Conservation (phyloP, 2,113 vertebrate species). For the Atherinomorus stipes region DNA sequence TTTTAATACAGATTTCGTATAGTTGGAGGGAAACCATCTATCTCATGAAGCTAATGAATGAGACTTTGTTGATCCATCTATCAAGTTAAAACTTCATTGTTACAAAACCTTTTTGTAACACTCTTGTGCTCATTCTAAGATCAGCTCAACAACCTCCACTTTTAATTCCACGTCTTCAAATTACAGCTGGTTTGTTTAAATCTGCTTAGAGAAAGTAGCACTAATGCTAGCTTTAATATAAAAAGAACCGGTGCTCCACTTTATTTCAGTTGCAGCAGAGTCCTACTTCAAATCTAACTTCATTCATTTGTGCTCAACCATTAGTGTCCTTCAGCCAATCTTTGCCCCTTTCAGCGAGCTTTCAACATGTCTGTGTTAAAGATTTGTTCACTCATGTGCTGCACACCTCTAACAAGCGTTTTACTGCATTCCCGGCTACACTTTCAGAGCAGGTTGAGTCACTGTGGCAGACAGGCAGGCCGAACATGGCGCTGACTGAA, state of each 20-base stretch:
- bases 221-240: neutral
- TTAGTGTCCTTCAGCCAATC: neutral
- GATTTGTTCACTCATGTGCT: neutral
- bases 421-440: slow-evolving; percentile 13
- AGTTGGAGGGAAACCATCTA: too few relatives aligned
- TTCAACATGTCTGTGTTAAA: neutral
- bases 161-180: neutral
- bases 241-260: neutral
- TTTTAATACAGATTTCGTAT: too few relatives aligned
- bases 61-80: too few relatives aligned
- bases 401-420: slow-evolving; percentile 7
- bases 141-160: too few relatives aligned
- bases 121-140: too few relatives aligned
- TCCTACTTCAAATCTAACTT: neutral
- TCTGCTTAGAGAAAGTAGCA: neutral
- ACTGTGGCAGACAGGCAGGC: slow-evolving; percentile 31
- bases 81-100: too few relatives aligned
- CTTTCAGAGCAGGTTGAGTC: slow-evolving; percentile 71
- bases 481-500: slow-evolving; percentile 67
- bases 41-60: too few relatives aligned
- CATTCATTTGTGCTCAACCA: neutral
- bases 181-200: slow-evolving; percentile 1
- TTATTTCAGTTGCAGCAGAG: neutral
- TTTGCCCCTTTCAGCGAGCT: neutral
- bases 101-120: too few relatives aligned